Evolutionary conservation across 2,797 vertebrate genomes (phyloP), one percentile per base, ranked within the genome.

Genomic region (Emys orbicularis): DNA sequence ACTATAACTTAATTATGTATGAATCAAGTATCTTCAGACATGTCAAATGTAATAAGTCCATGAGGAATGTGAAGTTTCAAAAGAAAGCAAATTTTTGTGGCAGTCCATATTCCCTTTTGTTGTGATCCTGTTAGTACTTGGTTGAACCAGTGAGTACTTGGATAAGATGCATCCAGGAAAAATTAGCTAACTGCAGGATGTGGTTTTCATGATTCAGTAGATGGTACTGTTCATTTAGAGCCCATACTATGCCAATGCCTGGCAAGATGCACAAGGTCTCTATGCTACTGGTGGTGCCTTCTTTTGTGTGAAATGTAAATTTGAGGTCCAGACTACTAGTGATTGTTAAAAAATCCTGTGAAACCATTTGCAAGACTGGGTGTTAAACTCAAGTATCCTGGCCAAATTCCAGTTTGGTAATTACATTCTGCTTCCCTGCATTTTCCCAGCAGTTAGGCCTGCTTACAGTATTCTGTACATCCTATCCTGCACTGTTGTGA

Each of bases 21-120:
- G 50, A 86, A 61, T 88, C 27, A 4, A n/a, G 16, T 91, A 86
- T 84, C 31, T 94, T 6, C 25, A 89, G n/a, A 84, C 79, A 89
- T 61, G 12, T 53, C 1, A 27, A 76, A 1, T 93, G 15, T 31
- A 88, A 21, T 79, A 0, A 0, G 47, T 21, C 65, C 37, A 41
- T 72, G 37, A 91, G 27, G 93, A 96, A 95, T 0, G 0, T 18
- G 44, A 72, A 72, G 37, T 88, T 96, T 83, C 23, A 31, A 65
- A 92, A 94, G 1, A 56, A 92, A 85, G 77, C 11, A 79, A 0
- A 88, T 93, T 59, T 56, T 90, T 92, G 0, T 6, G 81, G 68
- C 2, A 65, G 41, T 61, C 50, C 3, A 0, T 84, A 44, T 41
- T 93, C 12, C 72, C 85, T 88, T 84, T 11, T 85, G 41, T 85